Base-by-base conservation (phyloP, 1,140 invertebrate genomes). In the Bradynema listronoti region DNA sequence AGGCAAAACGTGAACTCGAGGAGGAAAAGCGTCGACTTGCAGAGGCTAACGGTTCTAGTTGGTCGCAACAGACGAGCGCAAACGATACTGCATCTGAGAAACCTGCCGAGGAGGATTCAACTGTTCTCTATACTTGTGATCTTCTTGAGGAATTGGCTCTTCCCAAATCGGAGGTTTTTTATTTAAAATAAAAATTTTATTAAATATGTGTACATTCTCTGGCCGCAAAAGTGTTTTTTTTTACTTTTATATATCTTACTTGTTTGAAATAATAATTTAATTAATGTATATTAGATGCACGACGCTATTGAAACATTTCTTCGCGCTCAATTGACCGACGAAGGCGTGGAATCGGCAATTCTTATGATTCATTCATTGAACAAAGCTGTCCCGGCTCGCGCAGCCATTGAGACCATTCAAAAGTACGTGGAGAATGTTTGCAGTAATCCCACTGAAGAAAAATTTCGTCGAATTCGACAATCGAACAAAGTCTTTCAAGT, bases 341-440 rank as follows among this genome's bases (percentile, higher is more conserved):
- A 68, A 19, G 52, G 59, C 22, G 16, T 68, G 19, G 62, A 63
- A 29, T 51, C 66, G 7, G 27, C 66, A 27, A 36, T 61, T 34
- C 27, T 66, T 19, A 46, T 68, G 64, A 61, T 68, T 14, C 41
- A 61, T 30, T 69, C 66, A 25, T 42, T 68, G n/a, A 70, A 70
- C 36, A 34, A 33, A 5, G 22, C 45, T 11, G 36, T 36, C 6
- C 25, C 29, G 16, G 27, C 30, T 9, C 33, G 45, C 6, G 41
- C 50, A 1, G 68, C 49, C 27, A 3, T 66, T 1, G 34, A 64
- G 5, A 70, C 45, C 36, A 32, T 68, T 11, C 19, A 47, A 16
- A 71, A 71, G 30, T 68, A 68, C 43, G 11, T 68, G 27, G 33
- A 57, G 22, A 68, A 68, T 49, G 65, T 68, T 33, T 30, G 65